phyloP scores from a whole-genome alignment of 1,140 invertebrate genomes.

The Lanistes nyassanus region DNA sequence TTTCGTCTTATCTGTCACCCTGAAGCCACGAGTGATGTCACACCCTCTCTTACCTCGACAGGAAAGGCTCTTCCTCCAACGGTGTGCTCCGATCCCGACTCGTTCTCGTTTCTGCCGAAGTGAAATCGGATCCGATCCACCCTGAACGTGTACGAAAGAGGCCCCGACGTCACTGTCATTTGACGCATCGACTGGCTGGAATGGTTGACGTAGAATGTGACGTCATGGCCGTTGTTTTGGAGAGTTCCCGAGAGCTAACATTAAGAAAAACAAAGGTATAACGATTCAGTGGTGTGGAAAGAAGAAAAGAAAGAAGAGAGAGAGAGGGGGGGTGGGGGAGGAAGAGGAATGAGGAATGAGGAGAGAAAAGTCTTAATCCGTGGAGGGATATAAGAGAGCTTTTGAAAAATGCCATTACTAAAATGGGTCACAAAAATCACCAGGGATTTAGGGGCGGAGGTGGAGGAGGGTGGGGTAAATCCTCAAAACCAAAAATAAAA shows the following conservation, averaged over 20 bases:
- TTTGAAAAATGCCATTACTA: too few relatives aligned
- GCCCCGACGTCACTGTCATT: conserved; percentile 24
- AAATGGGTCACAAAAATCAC: too few relatives aligned
- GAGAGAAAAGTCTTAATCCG: too few relatives aligned
- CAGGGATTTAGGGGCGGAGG: too few relatives aligned
- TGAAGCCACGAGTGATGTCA: too few relatives aligned
- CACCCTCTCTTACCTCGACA: conserved; percentile 35
- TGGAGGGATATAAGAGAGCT: too few relatives aligned
- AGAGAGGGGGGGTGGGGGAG: background rate
- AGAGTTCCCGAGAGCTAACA: conserved; percentile 34
- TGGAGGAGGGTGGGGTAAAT: too few relatives aligned
- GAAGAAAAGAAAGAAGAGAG: background rate
- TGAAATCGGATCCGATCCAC: conserved; percentile 76
- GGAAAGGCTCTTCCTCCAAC: conserved; percentile 74
- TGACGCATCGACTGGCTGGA: background rate
- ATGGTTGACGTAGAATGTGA: conserved; percentile 29
- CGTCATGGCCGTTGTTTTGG: conserved; percentile 35
- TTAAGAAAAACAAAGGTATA: background rate
- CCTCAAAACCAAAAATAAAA: too few relatives aligned
- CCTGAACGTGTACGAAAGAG: conserved; percentile 33
- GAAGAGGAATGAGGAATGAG: background rate
- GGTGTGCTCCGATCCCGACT: conserved; percentile 84
- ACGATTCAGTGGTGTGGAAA: too few relatives aligned
- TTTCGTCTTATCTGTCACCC: too few relatives aligned
- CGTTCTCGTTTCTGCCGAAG: conserved; percentile 82